phyloP scores from a whole-genome alignment of 2,888 invertebrate species.

The Callimorpha dominula region DNA sequence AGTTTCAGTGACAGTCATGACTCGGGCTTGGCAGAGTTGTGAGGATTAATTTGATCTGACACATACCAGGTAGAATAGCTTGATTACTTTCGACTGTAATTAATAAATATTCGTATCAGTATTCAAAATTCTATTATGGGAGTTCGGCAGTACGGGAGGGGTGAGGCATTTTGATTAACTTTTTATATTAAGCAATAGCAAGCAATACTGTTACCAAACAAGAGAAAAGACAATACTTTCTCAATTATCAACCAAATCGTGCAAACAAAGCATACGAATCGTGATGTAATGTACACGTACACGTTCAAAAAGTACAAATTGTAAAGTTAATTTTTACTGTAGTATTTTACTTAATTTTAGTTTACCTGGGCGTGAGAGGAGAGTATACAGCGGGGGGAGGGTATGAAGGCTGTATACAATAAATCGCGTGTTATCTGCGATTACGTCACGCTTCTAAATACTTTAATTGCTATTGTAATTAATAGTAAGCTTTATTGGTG shows the following conservation, averaged over 20 bases:
- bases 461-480: slow-evolving; percentile 49
- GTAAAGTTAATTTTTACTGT: slow-evolving; percentile 55
- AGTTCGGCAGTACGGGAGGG: too few relatives aligned
- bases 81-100: too few relatives aligned
- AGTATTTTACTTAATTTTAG: slow-evolving; percentile 41
- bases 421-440: slow-evolving; percentile 52
- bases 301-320: slow-evolving; percentile 38
- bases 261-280: slow-evolving; percentile 46
- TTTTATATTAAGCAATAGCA: slow-evolving; percentile 19
- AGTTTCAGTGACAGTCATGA: too few relatives aligned
- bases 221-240: slow-evolving; percentile 8
- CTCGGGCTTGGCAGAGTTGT: too few relatives aligned
- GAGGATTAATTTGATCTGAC: too few relatives aligned
- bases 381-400: not conserved
- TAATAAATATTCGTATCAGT: too few relatives aligned
- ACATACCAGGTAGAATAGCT: too few relatives aligned
- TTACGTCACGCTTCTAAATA: slow-evolving; percentile 40
- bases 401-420: slow-evolving; percentile 31
- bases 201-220: not conserved
- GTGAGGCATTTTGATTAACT: too few relatives aligned
- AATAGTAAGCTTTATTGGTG: slow-evolving; percentile 29
- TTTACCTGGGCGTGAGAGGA: slow-evolving; percentile 27
- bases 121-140: too few relatives aligned
- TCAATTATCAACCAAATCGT: slow-evolving; percentile 27
- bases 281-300: slow-evolving; percentile 22